Evolutionary conservation across 2,113 vertebrate species (phyloP), one percentile per base, ranked within the genome.

Genomic region (Albula goreensis): DNA sequence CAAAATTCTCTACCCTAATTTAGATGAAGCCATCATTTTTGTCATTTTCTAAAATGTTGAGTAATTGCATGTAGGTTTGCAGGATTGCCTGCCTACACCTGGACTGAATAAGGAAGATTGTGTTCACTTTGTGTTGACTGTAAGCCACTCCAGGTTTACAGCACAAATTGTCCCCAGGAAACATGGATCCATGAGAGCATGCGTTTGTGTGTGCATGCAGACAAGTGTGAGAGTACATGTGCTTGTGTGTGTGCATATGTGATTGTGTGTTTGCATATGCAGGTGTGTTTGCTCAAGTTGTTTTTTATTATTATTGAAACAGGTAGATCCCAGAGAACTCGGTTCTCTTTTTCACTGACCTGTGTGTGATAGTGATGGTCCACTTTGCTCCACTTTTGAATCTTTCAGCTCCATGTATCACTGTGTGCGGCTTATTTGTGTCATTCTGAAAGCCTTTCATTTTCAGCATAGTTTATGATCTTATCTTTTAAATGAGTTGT

Each of bases 401-500:
- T 41, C 1, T 41, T 41, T 41, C 31, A 41, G 1, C 31, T 41
- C 31, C 31, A 1, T 41, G 31, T 41, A 41, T 41, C 31, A 41
- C 53, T 56, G 60, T 19, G 50, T 31, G 50, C 89, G 80, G 85
- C 50, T 25, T 89, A 86, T 93, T 92, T 91, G 90, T 91, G 93
- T 94, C 92, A 92, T 87, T 91, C 91, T 91, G 89, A 89, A 93
- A 94, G 92, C 90, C 89, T 90, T 91, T 87, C 89, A 90, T 91
- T 89, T 90, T 92, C 88, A 91, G 90, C 87, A 94, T 89, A 51
- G 83, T 90, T 92, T 96, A 93, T 94, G 91, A 90, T 93, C 91
- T 96, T 95, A 94, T 96, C 93, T 92, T 90, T 90, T 94, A 94
- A 96, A 95, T 92, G 91, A 95, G 94, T 93, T 94, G 94, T 92